Evolutionary conservation across 2,113 vertebrate genomes (phyloP).

Genomic region (Rhynchopsitta pachyrhyncha): DNA sequence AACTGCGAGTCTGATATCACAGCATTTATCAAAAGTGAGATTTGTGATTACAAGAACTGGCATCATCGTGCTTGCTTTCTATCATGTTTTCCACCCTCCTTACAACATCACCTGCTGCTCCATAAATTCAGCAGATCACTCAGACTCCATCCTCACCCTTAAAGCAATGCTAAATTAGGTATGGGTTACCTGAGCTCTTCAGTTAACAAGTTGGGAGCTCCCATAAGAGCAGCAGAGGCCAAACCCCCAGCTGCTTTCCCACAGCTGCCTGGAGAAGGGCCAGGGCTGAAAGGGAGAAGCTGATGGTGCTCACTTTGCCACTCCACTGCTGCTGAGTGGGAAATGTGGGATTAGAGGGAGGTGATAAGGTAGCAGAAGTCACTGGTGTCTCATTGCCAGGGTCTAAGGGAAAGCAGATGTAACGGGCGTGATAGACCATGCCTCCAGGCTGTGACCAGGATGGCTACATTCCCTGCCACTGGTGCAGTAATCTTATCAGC

Average conservation of each 20-base stretch:
- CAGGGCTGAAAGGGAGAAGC: background rate
- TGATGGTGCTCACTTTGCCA: background rate
- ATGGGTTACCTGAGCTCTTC: background rate
- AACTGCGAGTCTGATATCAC: background rate
- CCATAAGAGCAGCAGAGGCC: background rate
- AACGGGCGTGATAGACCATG: background rate
- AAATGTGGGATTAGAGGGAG: background rate
- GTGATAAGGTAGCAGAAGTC: background rate
- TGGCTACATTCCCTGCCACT: background rate
- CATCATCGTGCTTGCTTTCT: background rate
- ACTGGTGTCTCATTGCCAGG: background rate
- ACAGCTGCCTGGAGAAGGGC: background rate
- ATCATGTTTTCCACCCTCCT: background rate
- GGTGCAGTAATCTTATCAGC: conserved; percentile 4
- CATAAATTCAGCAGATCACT: background rate
- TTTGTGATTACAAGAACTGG: background rate
- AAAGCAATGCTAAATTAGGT: background rate
- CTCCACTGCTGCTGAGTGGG: background rate
- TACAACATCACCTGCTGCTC: background rate
- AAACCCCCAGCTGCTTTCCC: background rate
- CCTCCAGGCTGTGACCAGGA: background rate
- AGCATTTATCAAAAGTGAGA: background rate
- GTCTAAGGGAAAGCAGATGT: background rate
- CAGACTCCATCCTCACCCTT: background rate
- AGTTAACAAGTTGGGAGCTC: background rate